Evolutionary conservation across 1,140 invertebrate genomes (phyloP).

Genomic region (Bacillus rossius): DNA sequence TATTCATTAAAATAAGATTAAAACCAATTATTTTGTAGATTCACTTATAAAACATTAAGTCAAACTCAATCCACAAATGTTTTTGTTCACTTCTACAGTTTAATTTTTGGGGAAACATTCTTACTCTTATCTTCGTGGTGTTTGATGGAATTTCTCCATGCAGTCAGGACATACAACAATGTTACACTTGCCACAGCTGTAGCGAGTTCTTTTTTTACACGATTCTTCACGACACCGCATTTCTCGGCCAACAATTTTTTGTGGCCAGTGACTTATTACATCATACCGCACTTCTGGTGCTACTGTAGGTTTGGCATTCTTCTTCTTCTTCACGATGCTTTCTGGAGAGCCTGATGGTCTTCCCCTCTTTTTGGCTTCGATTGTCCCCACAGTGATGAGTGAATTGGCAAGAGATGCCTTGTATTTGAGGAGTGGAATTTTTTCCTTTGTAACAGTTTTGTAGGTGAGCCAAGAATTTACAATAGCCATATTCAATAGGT

Average conservation of each 20-base stretch:
- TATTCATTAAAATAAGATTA: no score
- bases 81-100: no score
- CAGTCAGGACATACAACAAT: neutral
- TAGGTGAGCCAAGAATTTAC: slow-evolving; percentile 28
- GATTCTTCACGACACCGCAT: neutral
- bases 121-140: no score
- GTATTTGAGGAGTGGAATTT: slow-evolving; percentile 11
- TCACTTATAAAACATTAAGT: no score
- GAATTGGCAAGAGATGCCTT: slow-evolving; percentile 11
- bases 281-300: neutral
- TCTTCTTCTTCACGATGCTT: no score
- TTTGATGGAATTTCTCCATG: neutral
- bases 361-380: neutral
- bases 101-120: no score
- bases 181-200: neutral
- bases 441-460: slow-evolving; percentile 8
- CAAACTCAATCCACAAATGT: no score
- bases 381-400: slow-evolving; percentile 3
- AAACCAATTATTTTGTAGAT: no score
- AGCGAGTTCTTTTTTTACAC: slow-evolving; percentile 5
- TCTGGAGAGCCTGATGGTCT: slow-evolving; percentile 6
- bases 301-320: neutral
- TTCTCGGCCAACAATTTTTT: neutral
- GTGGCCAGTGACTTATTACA: neutral
- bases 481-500: slow-evolving; percentile 24